These are phyloP conservation scores for Spongilla lacustris DNA, from an alignment of 37 sponge, comb jelly and placozoan genomes.

Conservation along the genomic window DNA sequence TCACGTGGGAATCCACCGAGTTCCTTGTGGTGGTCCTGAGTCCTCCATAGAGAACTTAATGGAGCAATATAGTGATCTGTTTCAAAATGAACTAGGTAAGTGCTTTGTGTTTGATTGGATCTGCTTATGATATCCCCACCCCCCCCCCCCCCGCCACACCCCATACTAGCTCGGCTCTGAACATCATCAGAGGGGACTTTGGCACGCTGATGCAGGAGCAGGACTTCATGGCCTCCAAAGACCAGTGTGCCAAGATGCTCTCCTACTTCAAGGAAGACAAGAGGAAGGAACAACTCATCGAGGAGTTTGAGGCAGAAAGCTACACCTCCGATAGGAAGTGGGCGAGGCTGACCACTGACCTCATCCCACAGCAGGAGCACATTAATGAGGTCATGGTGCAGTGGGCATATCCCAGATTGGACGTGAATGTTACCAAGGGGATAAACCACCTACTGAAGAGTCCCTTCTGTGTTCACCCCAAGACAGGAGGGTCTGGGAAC, in stretches of 20 bases:
- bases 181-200: constrained; percentile 69
- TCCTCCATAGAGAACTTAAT: no score
- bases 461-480: constrained; percentile 97
- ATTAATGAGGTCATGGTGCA: constrained; percentile 79
- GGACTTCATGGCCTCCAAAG: constrained; percentile 67
- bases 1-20: no score
- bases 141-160: neutral
- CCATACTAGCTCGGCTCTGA: constrained; percentile 57
- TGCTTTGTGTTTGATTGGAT: no score
- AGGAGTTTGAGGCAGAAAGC: constrained; percentile 35
- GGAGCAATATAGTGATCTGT: no score
- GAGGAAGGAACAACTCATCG: constrained; percentile 11
- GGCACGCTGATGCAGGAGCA: constrained; percentile 73
- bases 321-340: neutral
- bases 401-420: constrained; percentile 92
- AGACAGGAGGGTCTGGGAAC: constrained; percentile 74
- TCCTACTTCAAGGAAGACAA: constrained; percentile 49
- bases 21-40: no score
- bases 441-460: constrained; percentile 98
- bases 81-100: no score
- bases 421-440: constrained; percentile 96
- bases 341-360: neutral
- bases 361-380: neutral
- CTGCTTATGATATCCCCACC: neutral
- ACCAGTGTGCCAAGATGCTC: constrained; percentile 76